Percentiles rank a stretch among this genome's conserved stretches.
phyloP scores from a whole-genome alignment of 2,113 vertebrate genomes.

The Hippotragus niger region DNA sequence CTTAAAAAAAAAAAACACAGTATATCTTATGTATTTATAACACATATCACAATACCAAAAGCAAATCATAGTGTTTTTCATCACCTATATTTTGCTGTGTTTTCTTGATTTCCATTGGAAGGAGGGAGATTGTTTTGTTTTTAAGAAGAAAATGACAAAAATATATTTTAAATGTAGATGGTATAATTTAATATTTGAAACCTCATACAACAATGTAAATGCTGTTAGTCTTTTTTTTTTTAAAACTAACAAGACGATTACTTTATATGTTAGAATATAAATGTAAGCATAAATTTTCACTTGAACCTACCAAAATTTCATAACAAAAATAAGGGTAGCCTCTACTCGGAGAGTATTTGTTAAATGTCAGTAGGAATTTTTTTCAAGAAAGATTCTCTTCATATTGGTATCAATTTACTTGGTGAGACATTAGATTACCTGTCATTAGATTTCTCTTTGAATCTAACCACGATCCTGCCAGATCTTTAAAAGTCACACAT shows the following conservation, averaged over 20 bases:
- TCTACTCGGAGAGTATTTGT: neutral
- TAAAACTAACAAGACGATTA: neutral
- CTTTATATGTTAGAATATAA: neutral
- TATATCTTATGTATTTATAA: neutral
- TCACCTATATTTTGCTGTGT: neutral
- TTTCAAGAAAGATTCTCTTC: neutral
- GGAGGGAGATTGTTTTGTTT: neutral
- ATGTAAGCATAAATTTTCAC: neutral
- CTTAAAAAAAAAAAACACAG: neutral
- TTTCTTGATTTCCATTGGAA: neutral
- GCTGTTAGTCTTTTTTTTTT: neutral
- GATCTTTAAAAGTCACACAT: neutral
- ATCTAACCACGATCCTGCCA: neutral
- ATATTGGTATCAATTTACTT: neutral
- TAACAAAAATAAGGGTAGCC: neutral
- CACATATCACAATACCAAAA: neutral
- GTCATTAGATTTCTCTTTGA: neutral
- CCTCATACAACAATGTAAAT: neutral
- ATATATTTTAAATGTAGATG: neutral
- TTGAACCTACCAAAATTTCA: neutral
- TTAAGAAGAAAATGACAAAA: neutral
- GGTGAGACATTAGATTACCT: neutral
- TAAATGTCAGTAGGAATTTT: neutral
- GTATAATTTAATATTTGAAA: neutral
- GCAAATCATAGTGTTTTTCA: neutral